Percentiles rank a stretch among this genome's conserved stretches.
phyloP scores from a whole-genome alignment of 2,888 invertebrate species.

The Nipponacmea schrenckii region DNA sequence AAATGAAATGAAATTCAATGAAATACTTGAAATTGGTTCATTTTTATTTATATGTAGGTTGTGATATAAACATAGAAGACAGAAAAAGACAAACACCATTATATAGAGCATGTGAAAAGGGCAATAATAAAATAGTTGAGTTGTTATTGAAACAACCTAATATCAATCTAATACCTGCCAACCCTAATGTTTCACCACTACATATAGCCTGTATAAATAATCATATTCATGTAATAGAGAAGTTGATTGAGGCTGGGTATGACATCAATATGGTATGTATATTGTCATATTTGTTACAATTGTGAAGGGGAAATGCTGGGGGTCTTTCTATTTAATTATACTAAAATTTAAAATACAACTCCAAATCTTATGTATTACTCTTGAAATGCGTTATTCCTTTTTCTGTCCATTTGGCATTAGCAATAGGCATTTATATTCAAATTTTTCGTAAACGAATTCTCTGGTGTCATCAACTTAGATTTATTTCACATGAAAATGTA shows the following conservation, averaged over 20 bases:
- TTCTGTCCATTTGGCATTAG: too few relatives aligned
- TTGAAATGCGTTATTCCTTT: too few relatives aligned
- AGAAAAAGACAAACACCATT: constrained; percentile 52
- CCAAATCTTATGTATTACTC: too few relatives aligned
- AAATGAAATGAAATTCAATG: background rate
- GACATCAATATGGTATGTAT: constrained; percentile 60
- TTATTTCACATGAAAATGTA: too few relatives aligned
- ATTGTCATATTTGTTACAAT: background rate
- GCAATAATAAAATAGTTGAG: constrained; percentile 50
- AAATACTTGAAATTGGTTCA: too few relatives aligned
- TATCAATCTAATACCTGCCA: constrained; percentile 42
- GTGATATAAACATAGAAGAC: constrained; percentile 57
- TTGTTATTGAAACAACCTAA: constrained; percentile 46
- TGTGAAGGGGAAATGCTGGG: background rate
- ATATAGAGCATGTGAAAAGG: constrained; percentile 60
- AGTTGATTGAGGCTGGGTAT: constrained; percentile 56
- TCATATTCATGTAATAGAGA: constrained; percentile 45
- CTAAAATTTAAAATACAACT: too few relatives aligned
- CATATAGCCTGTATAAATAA: constrained; percentile 58
- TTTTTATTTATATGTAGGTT: constrained; percentile 44
- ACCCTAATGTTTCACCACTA: constrained; percentile 45
- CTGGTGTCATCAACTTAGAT: too few relatives aligned
- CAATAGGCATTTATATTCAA: too few relatives aligned
- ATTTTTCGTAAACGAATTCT: too few relatives aligned
- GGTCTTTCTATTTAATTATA: too few relatives aligned